Conservation (phyloP, 30 jellyfish, hydroid and myxozoan genomes). For the Rhopilema esculentum region DNA sequence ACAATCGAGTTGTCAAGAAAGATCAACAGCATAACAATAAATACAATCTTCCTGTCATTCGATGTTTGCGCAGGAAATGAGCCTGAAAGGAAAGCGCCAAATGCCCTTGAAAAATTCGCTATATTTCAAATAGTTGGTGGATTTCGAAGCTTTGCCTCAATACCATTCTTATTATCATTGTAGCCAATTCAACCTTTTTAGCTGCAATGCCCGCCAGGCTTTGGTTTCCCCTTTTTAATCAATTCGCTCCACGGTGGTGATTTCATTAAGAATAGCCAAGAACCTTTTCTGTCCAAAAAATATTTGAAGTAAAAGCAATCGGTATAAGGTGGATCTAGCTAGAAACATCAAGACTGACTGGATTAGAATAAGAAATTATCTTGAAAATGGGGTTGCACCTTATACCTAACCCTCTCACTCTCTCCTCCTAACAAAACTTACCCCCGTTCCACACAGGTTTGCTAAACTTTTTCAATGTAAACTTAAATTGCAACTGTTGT, state of each 20-base stretch:
- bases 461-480: too few relatives aligned
- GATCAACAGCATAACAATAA: slow-evolving; percentile 64
- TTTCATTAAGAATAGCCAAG: not conserved
- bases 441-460: too few relatives aligned
- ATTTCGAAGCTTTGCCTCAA: not conserved
- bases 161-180: not conserved
- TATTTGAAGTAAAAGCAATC: too few relatives aligned
- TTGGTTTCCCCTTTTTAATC: not conserved
- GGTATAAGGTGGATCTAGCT: too few relatives aligned
- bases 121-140: not conserved
- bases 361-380: too few relatives aligned
- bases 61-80: slow-evolving; percentile 69
- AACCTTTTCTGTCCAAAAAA: not conserved
- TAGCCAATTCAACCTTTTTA: not conserved
- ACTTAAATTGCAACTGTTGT: not conserved
- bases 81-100: slow-evolving; percentile 37
- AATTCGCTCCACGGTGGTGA: not conserved
- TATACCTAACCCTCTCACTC: too few relatives aligned
- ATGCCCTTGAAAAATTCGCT: not conserved
- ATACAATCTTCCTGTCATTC: slow-evolving; percentile 68
- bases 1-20: slow-evolving; percentile 67
- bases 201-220: not conserved
- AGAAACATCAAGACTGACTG: too few relatives aligned
- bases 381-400: too few relatives aligned
- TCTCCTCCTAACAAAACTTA: too few relatives aligned